Conservation (phyloP, 2,113 vertebrate genomes). For the Morphnarchus princeps region DNA sequence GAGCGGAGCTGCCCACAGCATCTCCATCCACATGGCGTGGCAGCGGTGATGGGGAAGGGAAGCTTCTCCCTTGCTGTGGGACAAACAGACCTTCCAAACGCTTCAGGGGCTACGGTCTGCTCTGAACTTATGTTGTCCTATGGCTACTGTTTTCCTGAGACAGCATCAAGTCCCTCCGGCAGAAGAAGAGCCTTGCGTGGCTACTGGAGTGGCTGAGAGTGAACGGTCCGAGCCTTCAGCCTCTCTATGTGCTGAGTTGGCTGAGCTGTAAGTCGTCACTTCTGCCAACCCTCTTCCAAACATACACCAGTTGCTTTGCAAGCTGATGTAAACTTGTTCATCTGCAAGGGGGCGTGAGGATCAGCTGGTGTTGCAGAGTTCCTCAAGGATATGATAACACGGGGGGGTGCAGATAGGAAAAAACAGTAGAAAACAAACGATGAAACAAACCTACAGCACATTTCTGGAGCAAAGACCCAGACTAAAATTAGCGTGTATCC, state of each 20-base stretch:
- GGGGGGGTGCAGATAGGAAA: not conserved
- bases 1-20: not conserved
- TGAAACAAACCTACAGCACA: not conserved
- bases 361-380: not conserved
- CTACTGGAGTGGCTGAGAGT: not conserved
- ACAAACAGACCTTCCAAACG: too few relatives aligned
- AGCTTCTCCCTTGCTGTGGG: not conserved
- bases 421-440: not conserved
- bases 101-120: too few relatives aligned
- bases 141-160: accelerated
- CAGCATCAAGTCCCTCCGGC: not conserved
- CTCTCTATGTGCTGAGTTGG: not conserved
- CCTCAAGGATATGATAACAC: not conserved
- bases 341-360: not conserved
- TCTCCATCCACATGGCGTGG: too few relatives aligned
- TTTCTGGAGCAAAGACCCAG: not conserved
- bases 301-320: not conserved
- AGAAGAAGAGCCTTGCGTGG: not conserved
- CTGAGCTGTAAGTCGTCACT: not conserved
- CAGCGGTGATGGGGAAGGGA: not conserved
- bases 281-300: not conserved
- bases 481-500: not conserved
- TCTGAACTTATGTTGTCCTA: not conserved
- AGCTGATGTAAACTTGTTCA: not conserved
- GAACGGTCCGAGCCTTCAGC: not conserved